Evolutionary conservation across 2,888 invertebrate genomes (phyloP).

Genomic region (Macrophya annulata): DNA sequence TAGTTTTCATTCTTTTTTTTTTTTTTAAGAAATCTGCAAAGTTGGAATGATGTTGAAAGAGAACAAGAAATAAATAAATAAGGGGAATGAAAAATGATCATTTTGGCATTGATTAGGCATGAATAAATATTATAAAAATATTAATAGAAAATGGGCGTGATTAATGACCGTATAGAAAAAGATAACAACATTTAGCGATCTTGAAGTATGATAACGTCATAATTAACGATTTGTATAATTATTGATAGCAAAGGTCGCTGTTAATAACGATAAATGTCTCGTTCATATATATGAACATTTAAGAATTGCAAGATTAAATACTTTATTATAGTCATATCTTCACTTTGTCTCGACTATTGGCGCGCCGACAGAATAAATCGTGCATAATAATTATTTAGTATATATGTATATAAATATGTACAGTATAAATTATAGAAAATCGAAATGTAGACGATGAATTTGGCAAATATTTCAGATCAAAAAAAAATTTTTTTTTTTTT

Average conservation of each 20-base stretch:
- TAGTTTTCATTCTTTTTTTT: too few relatives aligned
- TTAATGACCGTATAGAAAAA: not conserved
- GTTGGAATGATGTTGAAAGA: too few relatives aligned
- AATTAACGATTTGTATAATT: slow-evolving; percentile 41
- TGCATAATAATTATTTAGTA: slow-evolving; percentile 6
- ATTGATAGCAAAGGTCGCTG: slow-evolving; percentile 40
- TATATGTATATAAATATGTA: too few relatives aligned
- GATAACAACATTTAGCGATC: not conserved
- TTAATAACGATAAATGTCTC: slow-evolving; percentile 38
- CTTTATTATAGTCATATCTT: slow-evolving; percentile 7
- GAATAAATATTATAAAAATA: too few relatives aligned
- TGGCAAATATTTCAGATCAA: not conserved
- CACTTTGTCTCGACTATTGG: slow-evolving; percentile 19
- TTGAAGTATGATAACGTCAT: not conserved
- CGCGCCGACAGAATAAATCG: slow-evolving; percentile 9
- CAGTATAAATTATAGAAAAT: not conserved
- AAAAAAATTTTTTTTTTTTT: not conserved
- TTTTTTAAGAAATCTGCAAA: too few relatives aligned
- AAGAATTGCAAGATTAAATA: slow-evolving; percentile 9
- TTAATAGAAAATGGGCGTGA: not conserved
- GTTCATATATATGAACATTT: not conserved
- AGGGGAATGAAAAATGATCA: too few relatives aligned
- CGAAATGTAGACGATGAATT: not conserved
- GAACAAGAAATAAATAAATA: too few relatives aligned
- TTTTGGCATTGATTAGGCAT: too few relatives aligned